Conservation (phyloP, 2,797 vertebrate genomes). For the Rhincodon typus region DNA sequence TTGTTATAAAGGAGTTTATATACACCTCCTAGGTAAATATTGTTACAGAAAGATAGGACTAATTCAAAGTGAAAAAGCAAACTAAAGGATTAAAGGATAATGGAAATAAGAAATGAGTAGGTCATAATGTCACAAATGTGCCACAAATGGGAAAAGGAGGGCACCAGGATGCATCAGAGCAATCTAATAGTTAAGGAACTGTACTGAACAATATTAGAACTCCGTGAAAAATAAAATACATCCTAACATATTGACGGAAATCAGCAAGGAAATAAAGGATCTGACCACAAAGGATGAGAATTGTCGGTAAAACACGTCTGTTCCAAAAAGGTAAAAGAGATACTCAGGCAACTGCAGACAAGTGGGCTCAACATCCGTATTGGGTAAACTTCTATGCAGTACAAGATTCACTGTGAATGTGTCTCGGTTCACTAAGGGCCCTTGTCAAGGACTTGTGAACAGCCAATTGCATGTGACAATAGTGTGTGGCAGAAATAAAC, state of each 20-base stretch:
- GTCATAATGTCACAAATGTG: background rate
- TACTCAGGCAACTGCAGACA: background rate
- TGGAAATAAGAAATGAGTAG: background rate
- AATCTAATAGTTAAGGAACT: background rate
- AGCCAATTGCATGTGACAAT: background rate
- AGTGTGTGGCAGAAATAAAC: background rate
- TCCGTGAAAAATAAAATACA: background rate
- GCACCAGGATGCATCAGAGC: background rate
- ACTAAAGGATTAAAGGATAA: background rate
- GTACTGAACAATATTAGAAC: background rate
- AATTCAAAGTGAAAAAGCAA: background rate
- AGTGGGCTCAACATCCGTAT: background rate
- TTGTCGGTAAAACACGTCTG: no score
- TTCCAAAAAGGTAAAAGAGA: background rate
- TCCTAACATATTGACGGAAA: background rate
- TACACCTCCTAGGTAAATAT: background rate
- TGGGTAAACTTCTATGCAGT: background rate
- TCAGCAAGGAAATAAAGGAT: background rate
- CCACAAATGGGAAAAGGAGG: background rate
- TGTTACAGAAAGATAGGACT: background rate
- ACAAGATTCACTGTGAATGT: background rate
- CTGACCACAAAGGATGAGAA: background rate
- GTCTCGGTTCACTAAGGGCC: background rate
- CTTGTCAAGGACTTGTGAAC: background rate
- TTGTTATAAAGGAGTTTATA: background rate